Evolutionary conservation across 2,888 invertebrate genomes (phyloP).

Genomic region (Catocala nupta): DNA sequence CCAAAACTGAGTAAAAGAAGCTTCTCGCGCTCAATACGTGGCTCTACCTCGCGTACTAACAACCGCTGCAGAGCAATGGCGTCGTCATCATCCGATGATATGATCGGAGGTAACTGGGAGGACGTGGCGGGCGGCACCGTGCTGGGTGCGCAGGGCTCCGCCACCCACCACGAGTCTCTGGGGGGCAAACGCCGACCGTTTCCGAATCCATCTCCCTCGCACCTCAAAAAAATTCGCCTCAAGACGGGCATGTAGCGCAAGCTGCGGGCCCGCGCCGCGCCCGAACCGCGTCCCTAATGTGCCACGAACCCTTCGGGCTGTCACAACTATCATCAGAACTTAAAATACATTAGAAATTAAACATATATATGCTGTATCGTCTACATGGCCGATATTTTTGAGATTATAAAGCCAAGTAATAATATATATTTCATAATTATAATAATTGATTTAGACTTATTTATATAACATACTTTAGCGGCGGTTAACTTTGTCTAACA

Average conservation of each 20-base stretch:
- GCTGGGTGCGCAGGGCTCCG: constrained; percentile 43
- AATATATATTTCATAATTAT: too few relatives aligned
- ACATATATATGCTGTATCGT: too few relatives aligned
- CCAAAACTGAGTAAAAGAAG: constrained; percentile 72
- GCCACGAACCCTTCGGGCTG: constrained; percentile 16
- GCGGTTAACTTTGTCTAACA: too few relatives aligned
- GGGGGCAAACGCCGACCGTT: constrained; percentile 68
- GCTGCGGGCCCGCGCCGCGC: constrained; percentile 63
- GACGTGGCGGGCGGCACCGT: constrained; percentile 68
- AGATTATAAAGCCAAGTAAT: too few relatives aligned
- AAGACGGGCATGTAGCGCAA: constrained; percentile 77
- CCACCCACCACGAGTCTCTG: constrained; percentile 34
- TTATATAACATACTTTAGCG: too few relatives aligned
- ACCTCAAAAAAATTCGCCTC: constrained; percentile 80
- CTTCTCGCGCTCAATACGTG: constrained; percentile 64
- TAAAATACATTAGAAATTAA: too few relatives aligned
- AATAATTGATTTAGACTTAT: too few relatives aligned
- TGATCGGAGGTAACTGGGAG: constrained; percentile 65
- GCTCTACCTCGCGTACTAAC: constrained; percentile 36
- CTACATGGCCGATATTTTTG: too few relatives aligned
- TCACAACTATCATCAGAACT: constrained; percentile 1
- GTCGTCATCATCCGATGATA: constrained; percentile 74
- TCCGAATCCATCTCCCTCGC: constrained; percentile 68
- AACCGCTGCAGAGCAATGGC: constrained; percentile 65
- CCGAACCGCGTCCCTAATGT: constrained; percentile 14